Base-by-base conservation (phyloP, 2,888 invertebrate genomes). In the Cremastinae sp. region DNA sequence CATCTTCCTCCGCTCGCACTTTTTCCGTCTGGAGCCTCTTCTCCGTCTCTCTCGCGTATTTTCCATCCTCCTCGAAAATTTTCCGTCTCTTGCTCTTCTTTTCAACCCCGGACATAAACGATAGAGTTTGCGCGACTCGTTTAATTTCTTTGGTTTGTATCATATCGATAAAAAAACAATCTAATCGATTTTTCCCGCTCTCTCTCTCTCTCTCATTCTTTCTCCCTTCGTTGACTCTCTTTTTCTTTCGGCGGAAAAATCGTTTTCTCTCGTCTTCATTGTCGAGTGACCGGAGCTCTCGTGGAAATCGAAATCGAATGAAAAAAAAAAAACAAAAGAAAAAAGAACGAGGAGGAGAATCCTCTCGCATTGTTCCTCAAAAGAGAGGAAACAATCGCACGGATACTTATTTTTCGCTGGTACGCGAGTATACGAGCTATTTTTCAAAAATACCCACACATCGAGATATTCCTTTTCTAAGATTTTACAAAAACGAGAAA, bases 111-210 rank as follows among this genome's bases (percentile, higher is more conserved):
- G 59, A 47, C 59, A 55, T 53, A 70, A 69, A 65, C 69, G 51
- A 64, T 70, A 69, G 65, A 78, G 71, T 73, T 53, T 70, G 70
- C 71, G 74, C 74, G 74, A 73, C 70, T 61, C 75, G 75, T 79
- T 75, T 75, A 75, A 79, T 75, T 79, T 79, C 73, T 76, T 71
- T 70, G 69, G 66, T 69, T 75, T 73, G 69, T 75, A 73, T 58
- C 61, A 69, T 75, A 78, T 75, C 65, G 72, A 74, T 39, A 14
- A 61, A 43, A 47, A 62, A 28, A 22, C 35, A 62, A 62, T 49
- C 35, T 37, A 49, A 62, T 62, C 49, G 37, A 64, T 78, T 51
- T 69, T 45, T 53, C 61, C 41, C 66, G 65, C 69, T 66, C 74
- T 43, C 73, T 62, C 59, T 66, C 53, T 70, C 14, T 73, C 69